Percentiles rank a stretch among this genome's conserved stretches.
Conservation (phyloP, 2,888 invertebrate species). For the Ichneumoninae sp. region DNA sequence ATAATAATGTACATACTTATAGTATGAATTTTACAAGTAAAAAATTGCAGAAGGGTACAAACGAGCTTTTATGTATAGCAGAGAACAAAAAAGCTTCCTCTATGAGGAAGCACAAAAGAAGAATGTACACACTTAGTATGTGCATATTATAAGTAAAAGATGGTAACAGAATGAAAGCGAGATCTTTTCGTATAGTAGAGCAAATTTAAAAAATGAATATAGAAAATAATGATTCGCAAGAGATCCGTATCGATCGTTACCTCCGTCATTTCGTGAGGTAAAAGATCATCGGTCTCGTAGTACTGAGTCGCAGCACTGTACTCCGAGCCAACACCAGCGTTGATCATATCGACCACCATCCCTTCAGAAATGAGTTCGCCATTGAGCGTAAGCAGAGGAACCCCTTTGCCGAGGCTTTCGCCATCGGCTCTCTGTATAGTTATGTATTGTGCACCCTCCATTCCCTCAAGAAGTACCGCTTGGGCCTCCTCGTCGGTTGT, state of each 20-base stretch:
- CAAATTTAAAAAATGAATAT: background rate
- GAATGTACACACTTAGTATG: too few species aligned
- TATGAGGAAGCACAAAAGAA: too few species aligned
- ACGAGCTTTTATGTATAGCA: too few species aligned
- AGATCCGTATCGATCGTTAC: constrained; percentile 66
- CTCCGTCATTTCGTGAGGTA: constrained; percentile 81
- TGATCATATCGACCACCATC: constrained; percentile 83
- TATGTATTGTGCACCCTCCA: constrained; percentile 83
- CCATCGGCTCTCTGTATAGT: constrained; percentile 83
- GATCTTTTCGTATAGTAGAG: too few species aligned
- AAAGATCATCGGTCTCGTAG: constrained; percentile 81
- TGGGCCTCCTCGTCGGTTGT: constrained; percentile 81
- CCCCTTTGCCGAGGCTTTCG: constrained; percentile 80
- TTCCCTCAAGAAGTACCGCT: constrained; percentile 80
- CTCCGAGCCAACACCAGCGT: constrained; percentile 80
- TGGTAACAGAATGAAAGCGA: too few species aligned
- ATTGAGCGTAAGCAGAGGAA: constrained; percentile 80
- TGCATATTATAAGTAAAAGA: background rate
- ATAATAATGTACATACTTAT: background rate
- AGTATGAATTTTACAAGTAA: background rate
- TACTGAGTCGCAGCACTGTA: constrained; percentile 79
- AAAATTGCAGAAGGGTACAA: background rate
- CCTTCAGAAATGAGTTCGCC: constrained; percentile 82
- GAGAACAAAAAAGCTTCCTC: too few species aligned
- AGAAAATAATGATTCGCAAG: background rate